Percentiles rank a stretch among this genome's conserved stretches.
Conservation (phyloP, 2,888 invertebrate species). For the Oasisia sp. region DNA sequence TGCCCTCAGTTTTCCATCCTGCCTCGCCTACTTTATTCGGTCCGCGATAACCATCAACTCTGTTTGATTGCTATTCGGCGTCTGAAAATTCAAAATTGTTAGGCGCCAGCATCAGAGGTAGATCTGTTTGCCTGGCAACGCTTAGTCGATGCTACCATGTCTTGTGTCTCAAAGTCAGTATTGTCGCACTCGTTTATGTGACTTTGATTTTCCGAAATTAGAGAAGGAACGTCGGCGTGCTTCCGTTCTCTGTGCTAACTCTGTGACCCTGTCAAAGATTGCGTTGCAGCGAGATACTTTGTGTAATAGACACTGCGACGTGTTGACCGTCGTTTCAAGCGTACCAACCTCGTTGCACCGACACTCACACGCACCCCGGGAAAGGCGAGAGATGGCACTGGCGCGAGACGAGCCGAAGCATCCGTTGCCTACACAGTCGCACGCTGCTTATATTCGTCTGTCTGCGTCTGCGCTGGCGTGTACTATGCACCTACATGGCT, state of each 20-base stretch:
- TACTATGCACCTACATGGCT: neutral
- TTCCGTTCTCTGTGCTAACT: neutral
- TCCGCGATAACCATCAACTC: neutral
- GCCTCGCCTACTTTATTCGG: neutral
- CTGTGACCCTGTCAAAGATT: neutral
- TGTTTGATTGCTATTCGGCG: slow-evolving; percentile 4
- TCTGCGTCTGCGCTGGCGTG: neutral
- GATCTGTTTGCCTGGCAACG: neutral
- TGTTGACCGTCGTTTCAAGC: neutral
- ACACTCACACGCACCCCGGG: neutral
- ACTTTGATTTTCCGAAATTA: neutral
- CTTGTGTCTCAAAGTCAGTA: neutral
- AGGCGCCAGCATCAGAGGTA: neutral
- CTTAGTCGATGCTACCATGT: neutral
- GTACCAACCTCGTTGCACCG: neutral
- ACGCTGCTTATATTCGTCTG: neutral
- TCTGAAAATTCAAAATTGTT: neutral
- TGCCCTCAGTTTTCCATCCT: neutral
- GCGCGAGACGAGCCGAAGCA: neutral
- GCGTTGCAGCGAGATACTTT: neutral
- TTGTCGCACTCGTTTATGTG: neutral
- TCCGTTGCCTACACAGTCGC: neutral
- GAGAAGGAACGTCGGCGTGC: slow-evolving; percentile 4
- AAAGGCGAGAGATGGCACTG: neutral
- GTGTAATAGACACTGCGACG: neutral